Evolutionary conservation across 2,797 vertebrate genomes (phyloP), one percentile per base, ranked within the genome.

Genomic region (Rousettus madagascariensis): DNA sequence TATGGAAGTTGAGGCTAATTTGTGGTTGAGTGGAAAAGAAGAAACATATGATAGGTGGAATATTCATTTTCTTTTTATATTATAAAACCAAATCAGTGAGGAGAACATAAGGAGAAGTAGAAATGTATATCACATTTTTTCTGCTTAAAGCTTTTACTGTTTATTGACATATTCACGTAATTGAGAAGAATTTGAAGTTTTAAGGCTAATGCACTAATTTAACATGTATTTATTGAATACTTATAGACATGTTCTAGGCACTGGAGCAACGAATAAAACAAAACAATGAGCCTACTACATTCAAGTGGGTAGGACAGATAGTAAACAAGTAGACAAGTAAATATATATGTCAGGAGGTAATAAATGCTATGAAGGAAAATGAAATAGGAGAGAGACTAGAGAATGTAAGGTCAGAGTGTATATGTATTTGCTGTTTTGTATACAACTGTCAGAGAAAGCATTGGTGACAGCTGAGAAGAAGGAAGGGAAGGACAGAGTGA

Each of bases 1-100:
- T 79, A 78, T 90, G 71, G 90, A 96, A 92, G 80, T 97, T 92
- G 83, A 53, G 57, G 80, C 15, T 71, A 75, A 85, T 80, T 89
- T 95, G 87, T 93, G 86, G 55, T 91, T 75, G 95, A 92, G 19
- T 82, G 43, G 80, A 75, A 83, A 63, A 88, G 74, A 79, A 86
- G 20, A 74, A 51, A 90, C 85, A 46, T 74, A 11, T 63, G 38
- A 71, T 13, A 92, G 65, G 41, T 53, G 51, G 61, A 85, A 68
- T 26, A 95, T 88, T 95, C 17, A 33, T 51, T 93, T 74, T 94
- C 57, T 63, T 96, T 95, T 92, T 33, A 65, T 77, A 78, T 71
- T 92, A 13, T 88, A 82, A 92, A 92, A 90, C 12, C n/a, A 80
- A 94, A 72, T 95, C 4, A 49, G 6, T 90, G 28, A 94, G 87